These are phyloP conservation scores for Scatophagus argus DNA, from an alignment of 2,113 vertebrate species.

Conservation along the genomic window DNA sequence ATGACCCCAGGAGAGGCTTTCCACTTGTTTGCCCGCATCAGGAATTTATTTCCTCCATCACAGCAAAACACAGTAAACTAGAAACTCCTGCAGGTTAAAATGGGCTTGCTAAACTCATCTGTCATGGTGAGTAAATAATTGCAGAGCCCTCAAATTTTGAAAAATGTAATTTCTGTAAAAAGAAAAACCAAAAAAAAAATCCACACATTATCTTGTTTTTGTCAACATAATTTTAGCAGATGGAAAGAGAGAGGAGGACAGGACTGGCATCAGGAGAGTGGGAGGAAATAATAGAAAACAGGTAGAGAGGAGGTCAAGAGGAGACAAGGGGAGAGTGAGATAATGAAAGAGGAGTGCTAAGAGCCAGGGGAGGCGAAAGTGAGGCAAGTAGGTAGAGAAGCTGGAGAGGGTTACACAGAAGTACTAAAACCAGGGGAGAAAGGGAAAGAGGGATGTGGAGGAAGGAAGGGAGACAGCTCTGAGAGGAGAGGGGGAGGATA, in stretches of 20 bases:
- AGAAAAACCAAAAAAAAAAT: no score
- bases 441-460: background rate
- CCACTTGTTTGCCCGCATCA: background rate
- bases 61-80: background rate
- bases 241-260: background rate
- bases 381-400: background rate
- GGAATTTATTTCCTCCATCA: background rate
- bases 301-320: constrained; percentile 11
- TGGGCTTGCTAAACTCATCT: background rate
- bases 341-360: background rate
- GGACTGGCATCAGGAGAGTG: background rate
- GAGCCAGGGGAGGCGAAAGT: background rate
- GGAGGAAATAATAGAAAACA: constrained; percentile 11
- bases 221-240: background rate
- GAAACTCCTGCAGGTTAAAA: background rate
- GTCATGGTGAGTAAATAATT: background rate
- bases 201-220: no score
- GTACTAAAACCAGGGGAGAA: background rate
- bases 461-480: background rate
- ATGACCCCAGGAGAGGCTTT: background rate
- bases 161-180: background rate
- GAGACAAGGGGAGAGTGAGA: background rate
- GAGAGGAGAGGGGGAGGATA: background rate
- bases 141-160: background rate
- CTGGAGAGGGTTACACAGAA: background rate